These are phyloP conservation scores for Zaprionus taronus DNA, from an alignment of 1,140 invertebrate genomes.

Conservation along the genomic window DNA sequence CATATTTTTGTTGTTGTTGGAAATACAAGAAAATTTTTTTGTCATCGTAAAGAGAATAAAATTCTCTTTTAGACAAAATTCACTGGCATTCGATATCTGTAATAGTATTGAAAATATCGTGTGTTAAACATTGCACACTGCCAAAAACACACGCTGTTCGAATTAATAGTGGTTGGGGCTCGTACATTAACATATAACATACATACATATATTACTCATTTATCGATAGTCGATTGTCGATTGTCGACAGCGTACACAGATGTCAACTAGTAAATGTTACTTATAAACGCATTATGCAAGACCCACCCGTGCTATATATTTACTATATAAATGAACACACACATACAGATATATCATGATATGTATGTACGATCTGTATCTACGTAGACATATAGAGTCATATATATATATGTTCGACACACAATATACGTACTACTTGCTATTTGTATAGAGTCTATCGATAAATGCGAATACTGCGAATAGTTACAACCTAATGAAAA, in stretches of 20 bases:
- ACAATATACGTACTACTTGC: slow-evolving; percentile 19
- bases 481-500: not conserved
- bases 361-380: not conserved
- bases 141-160: too few species aligned
- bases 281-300: slow-evolving; percentile 49
- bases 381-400: slow-evolving; percentile 5
- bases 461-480: not conserved
- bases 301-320: slow-evolving; percentile 60
- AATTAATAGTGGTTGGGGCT: too few species aligned
- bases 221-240: slow-evolving; percentile 8
- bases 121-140: too few species aligned
- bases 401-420: slow-evolving; percentile 19
- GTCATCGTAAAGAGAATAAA: too few species aligned
- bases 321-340: slow-evolving; percentile 24
- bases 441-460: slow-evolving; percentile 25
- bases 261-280: slow-evolving; percentile 43
- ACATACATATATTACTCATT: slow-evolving; percentile 11
- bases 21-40: too few species aligned
- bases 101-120: too few species aligned
- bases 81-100: too few species aligned
- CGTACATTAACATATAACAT: slow-evolving; percentile 31
- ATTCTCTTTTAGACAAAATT: too few species aligned
- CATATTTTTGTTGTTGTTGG: too few species aligned
- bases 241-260: slow-evolving; percentile 13
- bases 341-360: slow-evolving; percentile 18